Evolutionary conservation across 2,888 invertebrate genomes (phyloP), one percentile per base, ranked within the genome.

Genomic region (Herminia tarsipennalis): DNA sequence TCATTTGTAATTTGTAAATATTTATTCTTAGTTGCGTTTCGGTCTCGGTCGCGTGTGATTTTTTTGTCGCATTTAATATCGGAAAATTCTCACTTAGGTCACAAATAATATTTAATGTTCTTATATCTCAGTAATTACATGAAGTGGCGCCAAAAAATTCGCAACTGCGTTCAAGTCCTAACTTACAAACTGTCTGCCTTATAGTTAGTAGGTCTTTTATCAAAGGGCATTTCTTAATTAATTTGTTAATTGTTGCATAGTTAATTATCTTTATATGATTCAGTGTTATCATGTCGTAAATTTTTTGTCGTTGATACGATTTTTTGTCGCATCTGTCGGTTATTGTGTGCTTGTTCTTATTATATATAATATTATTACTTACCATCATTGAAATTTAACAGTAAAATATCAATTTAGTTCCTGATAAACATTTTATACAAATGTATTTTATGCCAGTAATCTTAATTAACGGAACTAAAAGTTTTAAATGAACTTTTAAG

Each of bases 1-100:
- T 75, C 69, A 67, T 56, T 56, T 60, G 38, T 68, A 70, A 62
- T 28, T 71, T n/a, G 67, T 74, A 70, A 57, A 68, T 73, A 56
- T 21, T 39, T 47, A 43, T 49, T 45, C 41, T 57, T 60, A 59
- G 51, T 63, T 63, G 43, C 56, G 38, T 54, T 38, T 52, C 40
- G 35, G 40, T 57, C 41, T 43, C 45, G 29, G 9, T 22, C 21
- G 37, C 40, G 35, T 56, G 56, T 61, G 59, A 52, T 43, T 53
- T 33, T 43, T 62, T 56, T 39, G 50, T 53, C 45, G 46, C 20
- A n/a, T 25, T 8, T 1, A 1, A 8, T 8, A 8, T 4, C 10
- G 2, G 34, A 37, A 13, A n/a, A n/a, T n/a, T n/a, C n/a, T n/a
- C n/a, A n/a, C n/a, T n/a, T n/a, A n/a, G n/a, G n/a, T n/a, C n/a